Conservation (phyloP, 2,113 vertebrate species). For the Labeo catla region DNA sequence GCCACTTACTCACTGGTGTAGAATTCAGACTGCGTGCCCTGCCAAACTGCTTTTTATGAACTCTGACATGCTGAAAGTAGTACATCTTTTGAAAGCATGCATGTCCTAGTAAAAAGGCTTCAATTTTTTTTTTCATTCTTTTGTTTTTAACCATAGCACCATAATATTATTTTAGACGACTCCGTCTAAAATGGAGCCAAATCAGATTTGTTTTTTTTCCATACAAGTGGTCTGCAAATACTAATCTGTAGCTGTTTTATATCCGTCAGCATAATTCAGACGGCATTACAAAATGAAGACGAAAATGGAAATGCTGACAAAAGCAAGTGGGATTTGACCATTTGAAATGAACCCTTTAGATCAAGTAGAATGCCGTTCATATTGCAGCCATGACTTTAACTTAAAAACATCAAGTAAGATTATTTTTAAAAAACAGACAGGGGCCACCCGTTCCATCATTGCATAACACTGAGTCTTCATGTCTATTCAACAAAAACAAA, state of each 20-base stretch:
- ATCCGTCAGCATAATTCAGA: not conserved
- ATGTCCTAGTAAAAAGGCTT: constrained; percentile 67
- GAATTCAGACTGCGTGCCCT: constrained; percentile 56
- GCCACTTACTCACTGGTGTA: constrained; percentile 68
- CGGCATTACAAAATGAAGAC: not conserved
- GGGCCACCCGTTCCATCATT: not conserved
- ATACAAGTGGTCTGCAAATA: constrained; percentile 10
- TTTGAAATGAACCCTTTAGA: not conserved
- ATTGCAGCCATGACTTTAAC: constrained; percentile 18
- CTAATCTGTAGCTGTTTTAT: not conserved
- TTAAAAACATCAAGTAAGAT: constrained; percentile 10
- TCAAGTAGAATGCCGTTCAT: constrained; percentile 25
- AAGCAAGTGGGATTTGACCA: not conserved
- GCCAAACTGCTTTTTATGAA: constrained; percentile 62
- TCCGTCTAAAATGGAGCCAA: constrained; percentile 16
- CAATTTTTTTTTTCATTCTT: not conserved
- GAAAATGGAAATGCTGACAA: not conserved
- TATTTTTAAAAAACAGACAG: not conserved
- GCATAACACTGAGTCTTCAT: not conserved
- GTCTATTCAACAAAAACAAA: not conserved
- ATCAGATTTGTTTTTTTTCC: not conserved
- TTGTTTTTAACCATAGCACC: constrained; percentile 18
- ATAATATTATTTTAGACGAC: constrained; percentile 2
- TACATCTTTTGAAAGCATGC: constrained; percentile 25
- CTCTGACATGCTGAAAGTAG: constrained; percentile 60